phyloP scores from a whole-genome alignment of 2,888 invertebrate species.

The Epistrophe eligans region DNA sequence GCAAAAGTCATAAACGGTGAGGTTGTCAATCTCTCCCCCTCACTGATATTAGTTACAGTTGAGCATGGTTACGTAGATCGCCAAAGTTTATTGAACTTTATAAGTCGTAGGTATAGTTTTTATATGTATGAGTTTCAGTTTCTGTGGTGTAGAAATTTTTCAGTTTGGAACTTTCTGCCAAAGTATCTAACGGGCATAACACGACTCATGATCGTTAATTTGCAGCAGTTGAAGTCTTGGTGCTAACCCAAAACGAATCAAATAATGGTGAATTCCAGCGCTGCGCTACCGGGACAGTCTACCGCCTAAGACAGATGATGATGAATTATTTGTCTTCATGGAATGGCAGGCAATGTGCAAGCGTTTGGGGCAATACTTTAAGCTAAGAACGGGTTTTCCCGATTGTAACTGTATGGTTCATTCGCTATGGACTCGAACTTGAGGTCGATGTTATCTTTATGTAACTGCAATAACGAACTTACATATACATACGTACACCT shows the following conservation, averaged over 20 bases:
- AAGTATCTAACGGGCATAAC: conserved; percentile 37
- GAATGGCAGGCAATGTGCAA: conserved; percentile 63
- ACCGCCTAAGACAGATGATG: conserved; percentile 17
- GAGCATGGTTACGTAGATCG: conserved; percentile 54
- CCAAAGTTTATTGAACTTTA: conserved; percentile 56
- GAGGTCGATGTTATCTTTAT: conserved; percentile 73
- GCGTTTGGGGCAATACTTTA: conserved; percentile 17
- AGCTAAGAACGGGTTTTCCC: conserved; percentile 55
- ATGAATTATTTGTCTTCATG: conserved; percentile 52
- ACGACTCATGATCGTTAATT: conserved; percentile 24
- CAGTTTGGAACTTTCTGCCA: conserved; percentile 25
- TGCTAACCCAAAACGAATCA: conserved; percentile 39
- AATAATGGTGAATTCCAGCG: conserved; percentile 39
- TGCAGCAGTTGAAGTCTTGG: conserved; percentile 17
- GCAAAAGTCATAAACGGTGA: conserved; percentile 32
- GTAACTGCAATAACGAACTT: conserved; percentile 58
- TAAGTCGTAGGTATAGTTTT: not conserved
- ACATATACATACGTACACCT: not conserved
- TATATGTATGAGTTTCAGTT: not conserved
- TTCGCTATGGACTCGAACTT: conserved; percentile 67
- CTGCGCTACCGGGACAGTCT: not conserved
- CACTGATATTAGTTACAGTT: not conserved
- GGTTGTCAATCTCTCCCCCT: conserved; percentile 18
- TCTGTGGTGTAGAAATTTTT: conserved; percentile 33
- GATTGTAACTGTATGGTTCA: conserved; percentile 37